These are phyloP conservation scores for Nomada ferruginata DNA, from an alignment of 2,888 invertebrate species.

Conservation along the genomic window DNA sequence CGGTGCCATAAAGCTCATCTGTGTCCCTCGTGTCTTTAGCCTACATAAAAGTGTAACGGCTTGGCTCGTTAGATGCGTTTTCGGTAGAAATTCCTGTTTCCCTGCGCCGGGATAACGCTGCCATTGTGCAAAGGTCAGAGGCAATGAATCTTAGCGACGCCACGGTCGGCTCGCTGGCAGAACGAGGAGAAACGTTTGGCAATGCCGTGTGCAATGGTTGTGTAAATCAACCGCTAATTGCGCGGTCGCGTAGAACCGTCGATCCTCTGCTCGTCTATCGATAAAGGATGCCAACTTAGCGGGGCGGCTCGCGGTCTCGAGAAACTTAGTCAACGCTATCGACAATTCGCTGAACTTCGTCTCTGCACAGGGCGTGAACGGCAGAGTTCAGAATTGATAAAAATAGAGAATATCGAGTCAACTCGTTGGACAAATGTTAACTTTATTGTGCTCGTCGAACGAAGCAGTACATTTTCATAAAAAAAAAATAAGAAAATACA, in stretches of 20 bases:
- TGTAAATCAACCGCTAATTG: conserved; percentile 47
- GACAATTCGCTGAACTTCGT: background rate
- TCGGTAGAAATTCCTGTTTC: background rate
- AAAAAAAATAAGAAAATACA: too few relatives aligned
- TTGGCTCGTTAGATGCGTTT: background rate
- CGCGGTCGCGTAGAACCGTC: background rate
- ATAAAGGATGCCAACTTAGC: background rate
- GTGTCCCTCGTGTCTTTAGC: conserved; percentile 38
- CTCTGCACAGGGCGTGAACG: too few relatives aligned
- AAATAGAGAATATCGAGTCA: too few relatives aligned
- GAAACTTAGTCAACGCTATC: background rate
- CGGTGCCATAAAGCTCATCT: conserved; percentile 33
- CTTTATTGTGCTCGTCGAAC: too few relatives aligned
- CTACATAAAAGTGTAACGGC: conserved; percentile 48
- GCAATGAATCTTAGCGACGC: too few relatives aligned
- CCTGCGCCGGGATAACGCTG: too few relatives aligned
- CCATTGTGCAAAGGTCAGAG: too few relatives aligned
- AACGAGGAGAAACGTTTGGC: conserved; percentile 18
- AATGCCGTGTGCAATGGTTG: conserved; percentile 10
- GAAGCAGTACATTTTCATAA: too few relatives aligned
- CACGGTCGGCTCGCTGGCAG: conserved; percentile 20
- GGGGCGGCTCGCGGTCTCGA: background rate
- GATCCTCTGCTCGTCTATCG: background rate
- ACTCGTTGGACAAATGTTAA: too few relatives aligned
- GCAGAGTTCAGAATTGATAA: too few relatives aligned